phyloP scores from a whole-genome alignment of 2,113 vertebrate species.

The Erythrocercus mccallii region DNA sequence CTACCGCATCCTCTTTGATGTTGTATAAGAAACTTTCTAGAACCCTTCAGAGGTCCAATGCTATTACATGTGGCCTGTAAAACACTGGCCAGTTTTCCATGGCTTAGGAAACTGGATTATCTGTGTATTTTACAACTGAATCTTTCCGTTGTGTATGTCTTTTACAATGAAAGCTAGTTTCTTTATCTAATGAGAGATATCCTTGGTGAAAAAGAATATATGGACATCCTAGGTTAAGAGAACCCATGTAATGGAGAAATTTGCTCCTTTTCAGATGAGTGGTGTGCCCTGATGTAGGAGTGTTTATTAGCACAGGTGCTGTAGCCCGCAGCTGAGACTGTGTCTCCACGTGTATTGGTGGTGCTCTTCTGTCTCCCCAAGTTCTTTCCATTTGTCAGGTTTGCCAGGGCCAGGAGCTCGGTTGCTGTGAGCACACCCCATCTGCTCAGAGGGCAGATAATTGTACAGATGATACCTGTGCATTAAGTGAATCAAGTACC shows the following conservation, averaged over 20 bases:
- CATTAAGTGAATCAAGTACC: neutral
- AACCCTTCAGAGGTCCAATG: neutral
- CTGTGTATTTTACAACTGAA: neutral
- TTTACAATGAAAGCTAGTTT: neutral
- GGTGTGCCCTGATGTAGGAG: neutral
- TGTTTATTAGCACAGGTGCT: neutral
- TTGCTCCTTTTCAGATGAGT: neutral
- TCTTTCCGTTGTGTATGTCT: neutral
- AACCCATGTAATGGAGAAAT: neutral
- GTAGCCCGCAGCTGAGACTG: neutral
- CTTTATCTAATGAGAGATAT: neutral
- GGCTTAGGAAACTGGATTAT: neutral
- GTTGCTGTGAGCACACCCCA: neutral
- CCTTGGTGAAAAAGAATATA: neutral
- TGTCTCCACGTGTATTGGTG: neutral
- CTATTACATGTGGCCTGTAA: neutral
- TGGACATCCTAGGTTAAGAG: neutral
- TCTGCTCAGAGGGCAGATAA: neutral
- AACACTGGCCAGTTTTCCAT: neutral
- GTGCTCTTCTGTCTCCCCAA: neutral
- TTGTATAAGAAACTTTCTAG: neutral
- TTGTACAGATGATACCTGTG: neutral
- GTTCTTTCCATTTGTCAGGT: neutral
- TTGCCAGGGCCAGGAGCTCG: neutral
- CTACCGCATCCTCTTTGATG: neutral